phyloP scores from a whole-genome alignment of 2,797 vertebrate genomes.

The Enteromius viviparus region DNA sequence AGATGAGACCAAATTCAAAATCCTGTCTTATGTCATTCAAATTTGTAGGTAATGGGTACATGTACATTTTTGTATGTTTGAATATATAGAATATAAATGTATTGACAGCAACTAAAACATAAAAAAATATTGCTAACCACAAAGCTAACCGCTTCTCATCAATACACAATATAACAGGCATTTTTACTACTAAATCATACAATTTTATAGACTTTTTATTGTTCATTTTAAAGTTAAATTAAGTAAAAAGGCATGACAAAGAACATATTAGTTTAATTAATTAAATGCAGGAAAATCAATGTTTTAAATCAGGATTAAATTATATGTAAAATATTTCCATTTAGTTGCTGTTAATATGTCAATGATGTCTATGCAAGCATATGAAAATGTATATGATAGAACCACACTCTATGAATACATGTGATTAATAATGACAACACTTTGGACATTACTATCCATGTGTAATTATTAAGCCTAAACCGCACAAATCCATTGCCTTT shows the following conservation, averaged over 20 bases:
- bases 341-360: slow-evolving; percentile 3
- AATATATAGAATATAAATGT: background rate
- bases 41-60: background rate
- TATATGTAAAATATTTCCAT: background rate
- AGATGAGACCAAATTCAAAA: slow-evolving; percentile 26
- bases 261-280: background rate
- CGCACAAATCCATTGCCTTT: slow-evolving; percentile 13
- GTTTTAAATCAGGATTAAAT: too few relatives aligned
- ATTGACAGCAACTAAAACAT: slow-evolving; percentile 10
- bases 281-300: too few relatives aligned
- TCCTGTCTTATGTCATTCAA: background rate
- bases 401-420: background rate
- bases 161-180: background rate
- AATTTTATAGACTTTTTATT: background rate
- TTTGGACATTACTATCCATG: background rate
- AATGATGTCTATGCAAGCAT: background rate
- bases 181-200: background rate
- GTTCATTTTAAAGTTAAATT: background rate
- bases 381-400: background rate
- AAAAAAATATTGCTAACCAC: background rate
- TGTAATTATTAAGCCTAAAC: background rate
- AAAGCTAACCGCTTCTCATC: background rate
- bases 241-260: background rate
- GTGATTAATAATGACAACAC: background rate
- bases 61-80: background rate